Base-by-base conservation (phyloP, 1,140 invertebrate genomes). In the Bombyx mori region DNA sequence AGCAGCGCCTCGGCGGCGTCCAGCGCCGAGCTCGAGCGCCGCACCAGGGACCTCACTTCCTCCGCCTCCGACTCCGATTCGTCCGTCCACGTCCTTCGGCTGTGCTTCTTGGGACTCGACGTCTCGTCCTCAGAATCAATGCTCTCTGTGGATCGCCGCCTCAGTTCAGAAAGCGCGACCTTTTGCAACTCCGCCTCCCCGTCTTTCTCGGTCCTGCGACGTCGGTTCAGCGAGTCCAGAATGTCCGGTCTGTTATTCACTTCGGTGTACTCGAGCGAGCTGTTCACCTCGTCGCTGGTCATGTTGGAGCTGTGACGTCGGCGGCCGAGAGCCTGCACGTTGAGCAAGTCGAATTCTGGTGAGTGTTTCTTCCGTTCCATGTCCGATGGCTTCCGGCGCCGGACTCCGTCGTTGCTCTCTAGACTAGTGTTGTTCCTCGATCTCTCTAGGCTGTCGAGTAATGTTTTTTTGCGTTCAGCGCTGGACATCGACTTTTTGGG, bases 21-120 rank as follows among this genome's bases (percentile, higher is more conserved):
- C 56, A 88, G 68, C 66, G 84, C 82, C 42, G 78, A 59, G 57
- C 79, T 77, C 22, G 88, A 89, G 18, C 84, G 73, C n/a, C 79
- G 75, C 42, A 89, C 77, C 12, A 92, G 78, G 67, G 91, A 82
- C 48, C 89, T 82, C 49, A 91, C 86, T 63, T 91, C 91, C 55
- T 92, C 91, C 22, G 90, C 69, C 77, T 93, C 92, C n/a, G 91
- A 92, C 63, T 93, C 92, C 47, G 91, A 91, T 63, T 92, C 91
- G 10, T 83, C 78, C 43, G 68, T 70, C 77, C 79, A 82, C 53
- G 69, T 71, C 44, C 75, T 62, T 6, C 75, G 53, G 44, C 73
- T 78, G 61, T 80, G 79, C 62, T 84, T 82, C 52, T 72, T 72
- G 10, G 77, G 74, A 35, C 78, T 76, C 54, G 79, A 79, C 8